Evolutionary conservation across 2,888 invertebrate species (phyloP).

Genomic region (Drosophila merina): DNA sequence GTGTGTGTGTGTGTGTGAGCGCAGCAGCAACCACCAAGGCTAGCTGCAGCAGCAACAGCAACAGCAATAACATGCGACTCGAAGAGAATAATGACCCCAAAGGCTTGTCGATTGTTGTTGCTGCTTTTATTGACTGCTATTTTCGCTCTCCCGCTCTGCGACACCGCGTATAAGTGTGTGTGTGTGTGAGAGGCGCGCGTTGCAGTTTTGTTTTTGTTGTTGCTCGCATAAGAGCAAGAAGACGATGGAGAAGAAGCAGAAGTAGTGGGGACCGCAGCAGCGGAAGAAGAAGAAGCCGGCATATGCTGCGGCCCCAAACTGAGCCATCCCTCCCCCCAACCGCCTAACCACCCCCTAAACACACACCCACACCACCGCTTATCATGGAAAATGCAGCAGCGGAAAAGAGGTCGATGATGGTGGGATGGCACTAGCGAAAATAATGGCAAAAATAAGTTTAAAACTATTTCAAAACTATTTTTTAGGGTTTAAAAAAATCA

Average conservation of each 20-base stretch:
- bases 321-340: conserved; percentile 25
- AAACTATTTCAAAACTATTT: background rate
- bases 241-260: conserved; percentile 57
- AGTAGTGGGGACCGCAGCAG: conserved; percentile 62
- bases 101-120: conserved; percentile 74
- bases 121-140: conserved; percentile 77
- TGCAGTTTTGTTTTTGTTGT: conserved; percentile 48
- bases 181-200: conserved; percentile 37
- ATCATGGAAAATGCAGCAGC: conserved; percentile 56
- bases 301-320: conserved; percentile 72
- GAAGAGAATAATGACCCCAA: conserved; percentile 84
- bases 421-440: conserved; percentile 54
- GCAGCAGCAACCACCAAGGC: conserved; percentile 77
- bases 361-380: conserved; percentile 13
- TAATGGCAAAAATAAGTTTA: background rate
- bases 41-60: conserved; percentile 55
- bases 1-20: conserved; percentile 48
- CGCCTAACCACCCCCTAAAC: conserved; percentile 2
- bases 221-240: conserved; percentile 63
- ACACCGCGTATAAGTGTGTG: conserved; percentile 19
- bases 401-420: conserved; percentile 80
- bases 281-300: conserved; percentile 79
- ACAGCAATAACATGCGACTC: conserved; percentile 64
- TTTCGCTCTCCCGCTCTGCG: conserved; percentile 58
- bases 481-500: background rate